These are phyloP conservation scores for Hycleus cichorii DNA, from an alignment of 1,140 invertebrate species.

Conservation along the genomic window DNA sequence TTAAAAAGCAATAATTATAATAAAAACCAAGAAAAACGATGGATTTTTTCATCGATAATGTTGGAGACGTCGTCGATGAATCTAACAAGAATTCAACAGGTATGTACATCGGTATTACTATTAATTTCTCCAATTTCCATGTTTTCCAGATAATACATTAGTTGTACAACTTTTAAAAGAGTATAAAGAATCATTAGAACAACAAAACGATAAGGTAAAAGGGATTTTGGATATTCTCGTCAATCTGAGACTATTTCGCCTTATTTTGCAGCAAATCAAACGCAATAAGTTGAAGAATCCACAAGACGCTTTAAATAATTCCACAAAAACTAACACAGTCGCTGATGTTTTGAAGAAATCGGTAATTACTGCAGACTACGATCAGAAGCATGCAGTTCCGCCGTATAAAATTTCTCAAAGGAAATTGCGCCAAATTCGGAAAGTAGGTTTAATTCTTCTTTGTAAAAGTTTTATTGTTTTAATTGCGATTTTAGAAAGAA, in stretches of 20 bases:
- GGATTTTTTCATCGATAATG: slow-evolving; percentile 39
- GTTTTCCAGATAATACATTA: neutral
- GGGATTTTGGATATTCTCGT: too few species aligned
- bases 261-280: too few species aligned
- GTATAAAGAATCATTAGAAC: slow-evolving; percentile 10
- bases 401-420: slow-evolving; percentile 53
- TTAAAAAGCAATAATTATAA: too few species aligned
- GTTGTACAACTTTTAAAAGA: slow-evolving; percentile 24
- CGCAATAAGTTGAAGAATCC: too few species aligned
- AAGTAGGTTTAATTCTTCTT: slow-evolving; percentile 43
- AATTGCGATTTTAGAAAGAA: slow-evolving; percentile 44
- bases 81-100: slow-evolving; percentile 11
- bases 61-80: slow-evolving; percentile 23
- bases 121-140: too few species aligned
- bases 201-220: too few species aligned
- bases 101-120: neutral
- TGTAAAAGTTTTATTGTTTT: neutral
- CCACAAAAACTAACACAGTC: slow-evolving; percentile 29
- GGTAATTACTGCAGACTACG: slow-evolving; percentile 57
- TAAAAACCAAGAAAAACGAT: slow-evolving; percentile 17
- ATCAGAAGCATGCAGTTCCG: slow-evolving; percentile 54
- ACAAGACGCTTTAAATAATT: neutral
- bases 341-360: slow-evolving; percentile 55
- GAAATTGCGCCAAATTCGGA: slow-evolving; percentile 50
- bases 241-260: too few species aligned